Evolutionary conservation across 2,797 vertebrate genomes (phyloP).

Genomic region (Eremophila alpestris): DNA sequence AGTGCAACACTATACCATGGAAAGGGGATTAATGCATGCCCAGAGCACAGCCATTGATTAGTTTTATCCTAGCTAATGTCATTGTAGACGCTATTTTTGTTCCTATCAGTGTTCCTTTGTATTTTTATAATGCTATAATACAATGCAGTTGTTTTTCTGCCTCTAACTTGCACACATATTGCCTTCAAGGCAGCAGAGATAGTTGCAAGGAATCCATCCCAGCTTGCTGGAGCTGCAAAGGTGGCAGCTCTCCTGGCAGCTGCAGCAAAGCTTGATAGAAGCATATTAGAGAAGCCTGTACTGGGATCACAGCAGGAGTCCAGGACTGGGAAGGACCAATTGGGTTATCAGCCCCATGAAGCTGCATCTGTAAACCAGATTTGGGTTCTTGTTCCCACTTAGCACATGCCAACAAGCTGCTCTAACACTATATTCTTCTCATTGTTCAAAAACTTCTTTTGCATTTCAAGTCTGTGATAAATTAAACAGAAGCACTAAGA

Average conservation of each 20-base stretch:
- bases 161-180: not conserved
- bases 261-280: not conserved
- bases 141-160: not conserved
- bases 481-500: not conserved
- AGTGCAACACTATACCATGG: conserved; percentile 40
- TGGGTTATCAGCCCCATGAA: not conserved
- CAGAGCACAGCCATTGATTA: conserved; percentile 58
- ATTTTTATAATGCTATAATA: conserved; percentile 43
- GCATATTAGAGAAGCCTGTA: not conserved
- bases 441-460: not conserved
- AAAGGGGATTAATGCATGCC: conserved; percentile 29
- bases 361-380: not conserved
- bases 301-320: not conserved
- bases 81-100: conserved; percentile 56
- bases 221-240: not conserved
- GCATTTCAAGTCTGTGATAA: not conserved
- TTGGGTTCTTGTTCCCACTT: not conserved
- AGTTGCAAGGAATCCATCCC: not conserved
- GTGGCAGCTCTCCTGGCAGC: not conserved
- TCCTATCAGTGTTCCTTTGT: conserved; percentile 23
- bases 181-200: not conserved
- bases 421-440: not conserved
- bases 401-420: not conserved
- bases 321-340: not conserved
- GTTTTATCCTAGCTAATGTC: conserved; percentile 58